Conservation (phyloP, 2,113 vertebrate genomes). For the Crocuta crocuta region DNA sequence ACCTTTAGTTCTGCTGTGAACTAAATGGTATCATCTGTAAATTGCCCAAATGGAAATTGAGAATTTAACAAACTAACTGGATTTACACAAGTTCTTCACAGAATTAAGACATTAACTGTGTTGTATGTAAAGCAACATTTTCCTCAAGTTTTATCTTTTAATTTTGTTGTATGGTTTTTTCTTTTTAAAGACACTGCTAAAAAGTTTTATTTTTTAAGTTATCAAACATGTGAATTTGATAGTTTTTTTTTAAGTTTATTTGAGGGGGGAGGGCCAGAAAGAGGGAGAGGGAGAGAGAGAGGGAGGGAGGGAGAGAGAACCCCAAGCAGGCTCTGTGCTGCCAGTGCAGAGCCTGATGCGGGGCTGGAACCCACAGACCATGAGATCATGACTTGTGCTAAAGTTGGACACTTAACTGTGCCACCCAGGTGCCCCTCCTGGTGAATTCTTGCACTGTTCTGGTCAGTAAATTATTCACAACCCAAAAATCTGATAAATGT, state of each 20-base stretch:
- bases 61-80: constrained; percentile 13
- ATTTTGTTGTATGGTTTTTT: neutral
- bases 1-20: constrained; percentile 33
- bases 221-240: neutral
- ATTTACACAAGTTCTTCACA: neutral
- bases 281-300: no score
- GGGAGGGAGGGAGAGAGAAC: no score
- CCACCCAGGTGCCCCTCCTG: neutral
- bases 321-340: no score
- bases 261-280: no score
- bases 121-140: neutral
- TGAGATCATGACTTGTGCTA: no score
- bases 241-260: no score
- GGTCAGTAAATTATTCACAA: constrained; percentile 9
- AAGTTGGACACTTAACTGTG: no score
- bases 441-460: neutral
- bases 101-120: neutral
- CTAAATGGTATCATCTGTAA: constrained; percentile 33
- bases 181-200: neutral
- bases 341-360: no score
- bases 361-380: no score
- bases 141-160: constrained; percentile 18
- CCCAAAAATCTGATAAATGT: neutral
- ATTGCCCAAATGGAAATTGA: constrained; percentile 3
- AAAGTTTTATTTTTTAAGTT: neutral